A percentile compares a stretch with the other conserved stretches of the same genome.
phyloP scores from a whole-genome alignment of 2,888 invertebrate genomes.

The Caenorhabditis japonica region DNA sequence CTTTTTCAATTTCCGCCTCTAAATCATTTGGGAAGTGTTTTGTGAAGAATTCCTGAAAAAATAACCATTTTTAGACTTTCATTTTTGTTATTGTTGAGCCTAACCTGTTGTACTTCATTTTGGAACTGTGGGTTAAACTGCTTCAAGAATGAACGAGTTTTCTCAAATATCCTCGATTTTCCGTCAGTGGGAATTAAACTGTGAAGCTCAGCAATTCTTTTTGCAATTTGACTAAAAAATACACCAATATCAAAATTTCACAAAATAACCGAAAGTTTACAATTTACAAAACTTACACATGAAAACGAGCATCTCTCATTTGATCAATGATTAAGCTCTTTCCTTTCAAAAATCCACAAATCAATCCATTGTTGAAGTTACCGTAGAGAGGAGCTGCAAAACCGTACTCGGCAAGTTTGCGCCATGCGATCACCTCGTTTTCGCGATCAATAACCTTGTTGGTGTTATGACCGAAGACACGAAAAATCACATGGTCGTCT shows the following conservation, averaged over 20 bases:
- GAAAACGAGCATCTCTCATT: constrained; percentile 73
- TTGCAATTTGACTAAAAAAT: constrained; percentile 67
- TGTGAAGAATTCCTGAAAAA: constrained; percentile 44
- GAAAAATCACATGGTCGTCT: constrained; percentile 69
- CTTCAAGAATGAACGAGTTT: constrained; percentile 52
- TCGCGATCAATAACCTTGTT: constrained; percentile 75
- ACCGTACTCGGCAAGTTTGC: constrained; percentile 60
- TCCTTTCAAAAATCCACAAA: constrained; percentile 87
- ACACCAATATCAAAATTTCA: not conserved
- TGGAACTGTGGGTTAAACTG: constrained; percentile 34
- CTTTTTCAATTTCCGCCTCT: constrained; percentile 12
- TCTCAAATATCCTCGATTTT: constrained; percentile 52
- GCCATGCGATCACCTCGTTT: constrained; percentile 69
- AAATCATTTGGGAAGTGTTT: constrained; percentile 42
- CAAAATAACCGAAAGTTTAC: no score
- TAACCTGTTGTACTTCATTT: constrained; percentile 24
- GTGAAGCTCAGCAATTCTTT: constrained; percentile 69
- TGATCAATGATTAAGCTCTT: constrained; percentile 78
- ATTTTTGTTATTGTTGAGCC: not conserved
- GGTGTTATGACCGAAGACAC: constrained; percentile 77
- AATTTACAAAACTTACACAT: constrained; percentile 15
- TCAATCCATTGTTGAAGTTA: constrained; percentile 92
- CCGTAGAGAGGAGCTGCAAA: constrained; percentile 90
- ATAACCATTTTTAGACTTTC: not conserved
- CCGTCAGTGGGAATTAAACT: constrained; percentile 52